Base-by-base conservation (phyloP, 64 coral and sea anemone genomes). In the Astreopora myriophthalma region DNA sequence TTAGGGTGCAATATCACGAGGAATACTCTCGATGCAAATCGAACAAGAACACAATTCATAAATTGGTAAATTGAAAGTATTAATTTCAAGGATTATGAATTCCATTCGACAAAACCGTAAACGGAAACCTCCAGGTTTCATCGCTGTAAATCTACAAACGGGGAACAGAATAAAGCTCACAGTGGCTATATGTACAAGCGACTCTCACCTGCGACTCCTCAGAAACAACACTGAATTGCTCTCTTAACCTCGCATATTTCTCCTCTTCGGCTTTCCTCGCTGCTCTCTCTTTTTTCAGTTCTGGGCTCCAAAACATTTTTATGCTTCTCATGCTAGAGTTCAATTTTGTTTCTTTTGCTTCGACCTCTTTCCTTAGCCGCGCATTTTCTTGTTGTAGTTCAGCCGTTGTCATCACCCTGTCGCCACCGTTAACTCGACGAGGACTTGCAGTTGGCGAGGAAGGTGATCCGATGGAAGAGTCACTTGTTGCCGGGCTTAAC, bases 321-420 rank as follows among this genome's bases (percentile, higher is more conserved):
- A 99, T 99, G 20, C 97, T 99, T 79, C 94, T 91, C 97, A 99
- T 99, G 60, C 94, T 99, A 10, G 97, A 99, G 39, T 90, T 99
- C 17, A 99, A 73, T 60, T 95, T 99, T 19, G 94, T 94, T 88
- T 99, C 97, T 36, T 96, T 99, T 1, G 97, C 97, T 66, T 96
- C 94, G 31, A 99, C 93, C 83, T 99, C 97, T 26, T 93, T 95
- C 84, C 89, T 90, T 20, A 99, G 84, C 2, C 94, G 91, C 16
- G 81, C 75, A 85, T 99, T 99, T 77, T 99, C 97, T 73, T 93
- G 94, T 67, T 93, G 90, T 19, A 95, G 22, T 36, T 99, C 94
- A 0, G 87, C 86, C 30, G 94, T 82, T 37, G 79, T 83, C 30
- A 96, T 82, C 22, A 57, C 34, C 78, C 74, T 83, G 19, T 83